phyloP scores from a whole-genome alignment of 2,888 invertebrate species.

The Hesperia comma region DNA sequence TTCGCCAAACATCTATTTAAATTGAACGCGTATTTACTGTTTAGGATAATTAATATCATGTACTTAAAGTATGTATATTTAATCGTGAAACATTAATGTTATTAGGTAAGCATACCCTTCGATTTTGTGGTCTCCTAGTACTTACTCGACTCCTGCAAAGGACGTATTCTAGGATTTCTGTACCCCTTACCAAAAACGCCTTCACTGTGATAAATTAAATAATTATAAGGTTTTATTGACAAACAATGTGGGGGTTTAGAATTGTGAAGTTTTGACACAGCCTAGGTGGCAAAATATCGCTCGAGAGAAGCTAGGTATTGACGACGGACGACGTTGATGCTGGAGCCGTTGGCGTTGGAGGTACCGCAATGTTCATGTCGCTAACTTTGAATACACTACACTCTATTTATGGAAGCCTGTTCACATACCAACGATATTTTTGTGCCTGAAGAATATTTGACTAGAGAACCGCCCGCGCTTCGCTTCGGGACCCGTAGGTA shows the following conservation, averaged over 20 bases:
- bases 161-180: conserved; percentile 30
- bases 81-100: conserved; percentile 45
- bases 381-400: not conserved
- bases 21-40: conserved; percentile 47
- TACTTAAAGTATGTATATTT: conserved; percentile 49
- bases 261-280: conserved; percentile 16
- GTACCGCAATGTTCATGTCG: not conserved
- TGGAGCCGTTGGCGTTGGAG: not conserved
- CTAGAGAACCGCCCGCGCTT: no score
- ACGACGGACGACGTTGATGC: no score
- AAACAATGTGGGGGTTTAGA: conserved; percentile 19
- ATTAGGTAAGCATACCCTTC: conserved; percentile 28
- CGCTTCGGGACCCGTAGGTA: no score
- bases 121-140: conserved; percentile 29
- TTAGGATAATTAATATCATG: conserved; percentile 49
- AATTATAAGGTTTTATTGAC: conserved; percentile 28
- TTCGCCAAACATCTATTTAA: conserved; percentile 50
- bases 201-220: conserved; percentile 71
- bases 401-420: no score
- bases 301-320: not conserved
- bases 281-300: conserved; percentile 20
- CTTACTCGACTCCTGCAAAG: conserved; percentile 20
- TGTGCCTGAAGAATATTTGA: no score
- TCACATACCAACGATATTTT: no score
- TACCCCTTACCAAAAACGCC: conserved; percentile 48